Conservation (phyloP, 2,113 vertebrate species). For the Amblyopsis rosae region DNA sequence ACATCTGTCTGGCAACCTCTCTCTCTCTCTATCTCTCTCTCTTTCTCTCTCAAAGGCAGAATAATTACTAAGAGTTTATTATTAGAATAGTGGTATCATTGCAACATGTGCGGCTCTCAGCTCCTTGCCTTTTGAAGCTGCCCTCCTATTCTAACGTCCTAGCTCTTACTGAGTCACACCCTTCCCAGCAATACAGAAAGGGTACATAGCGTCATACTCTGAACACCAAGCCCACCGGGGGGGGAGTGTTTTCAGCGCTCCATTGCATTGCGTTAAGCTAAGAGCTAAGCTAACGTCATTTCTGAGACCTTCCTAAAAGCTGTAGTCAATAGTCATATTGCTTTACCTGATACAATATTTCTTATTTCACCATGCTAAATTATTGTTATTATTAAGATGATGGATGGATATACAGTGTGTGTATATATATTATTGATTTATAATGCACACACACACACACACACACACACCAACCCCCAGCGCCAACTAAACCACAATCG, state of each 20-base stretch:
- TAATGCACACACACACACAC: conserved; percentile 4
- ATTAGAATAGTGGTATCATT: no score
- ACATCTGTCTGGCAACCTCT: no score
- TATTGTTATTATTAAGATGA: no score
- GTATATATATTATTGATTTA: background rate
- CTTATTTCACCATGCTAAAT: no score
- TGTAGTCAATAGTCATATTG: background rate
- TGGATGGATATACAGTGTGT: no score
- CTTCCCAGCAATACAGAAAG: conserved; percentile 17
- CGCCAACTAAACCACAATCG: background rate
- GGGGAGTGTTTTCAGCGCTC: no score
- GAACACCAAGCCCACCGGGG: background rate
- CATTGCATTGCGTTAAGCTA: conserved; percentile 7
- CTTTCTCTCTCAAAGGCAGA: no score
- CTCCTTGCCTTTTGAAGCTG: background rate
- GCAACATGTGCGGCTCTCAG: background rate
- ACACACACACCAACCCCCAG: background rate
- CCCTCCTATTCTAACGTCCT: conserved; percentile 19
- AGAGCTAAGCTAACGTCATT: conserved; percentile 18
- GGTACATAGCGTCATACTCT: conserved; percentile 21
- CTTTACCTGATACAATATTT: conserved; percentile 21
- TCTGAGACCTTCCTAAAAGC: background rate
- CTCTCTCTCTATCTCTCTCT: no score
- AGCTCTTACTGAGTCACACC: conserved; percentile 33
- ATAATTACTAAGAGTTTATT: no score